phyloP scores from a whole-genome alignment of 2,113 vertebrate species.

The Mus musculus region DNA sequence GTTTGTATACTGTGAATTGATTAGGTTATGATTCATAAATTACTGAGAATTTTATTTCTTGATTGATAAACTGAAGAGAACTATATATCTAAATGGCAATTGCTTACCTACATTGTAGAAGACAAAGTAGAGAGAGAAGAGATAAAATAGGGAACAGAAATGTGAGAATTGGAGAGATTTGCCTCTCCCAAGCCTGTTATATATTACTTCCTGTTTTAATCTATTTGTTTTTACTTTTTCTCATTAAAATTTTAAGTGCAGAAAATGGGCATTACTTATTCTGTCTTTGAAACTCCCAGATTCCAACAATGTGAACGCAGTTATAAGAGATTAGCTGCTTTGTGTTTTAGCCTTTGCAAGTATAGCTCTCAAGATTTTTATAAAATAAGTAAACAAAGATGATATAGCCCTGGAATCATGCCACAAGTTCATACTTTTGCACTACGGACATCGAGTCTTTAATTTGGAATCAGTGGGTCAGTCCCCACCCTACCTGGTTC shows the following conservation, averaged over 20 bases:
- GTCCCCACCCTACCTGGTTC: too few species aligned
- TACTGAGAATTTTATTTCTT: background rate
- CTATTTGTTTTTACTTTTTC: slow-evolving; percentile 41
- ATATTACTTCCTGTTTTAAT: slow-evolving; percentile 36
- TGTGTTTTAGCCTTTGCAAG: slow-evolving; percentile 69
- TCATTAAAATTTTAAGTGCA: slow-evolving; percentile 61
- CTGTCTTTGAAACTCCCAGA: slow-evolving; percentile 20
- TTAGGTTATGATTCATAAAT: slow-evolving; percentile 21
- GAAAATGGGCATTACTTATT: slow-evolving; percentile 39
- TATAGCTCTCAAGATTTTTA: slow-evolving; percentile 39
- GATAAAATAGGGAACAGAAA: background rate
- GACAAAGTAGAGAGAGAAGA: background rate
- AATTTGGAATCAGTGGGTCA: slow-evolving; percentile 8
- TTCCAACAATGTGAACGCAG: slow-evolving; percentile 49
- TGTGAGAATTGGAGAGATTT: background rate
- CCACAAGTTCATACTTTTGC: slow-evolving; percentile 42
- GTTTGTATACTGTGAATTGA: background rate
- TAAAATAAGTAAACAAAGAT: slow-evolving; percentile 61
- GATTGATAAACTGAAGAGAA: background rate
- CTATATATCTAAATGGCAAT: background rate
- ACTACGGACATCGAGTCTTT: background rate
- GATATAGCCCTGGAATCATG: slow-evolving; percentile 55
- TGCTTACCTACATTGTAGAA: background rate
- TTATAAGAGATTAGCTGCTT: slow-evolving; percentile 70
- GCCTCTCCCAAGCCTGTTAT: background rate